Base-by-base conservation (phyloP, 2,888 invertebrate genomes). In the Mechanitis messenoides region DNA sequence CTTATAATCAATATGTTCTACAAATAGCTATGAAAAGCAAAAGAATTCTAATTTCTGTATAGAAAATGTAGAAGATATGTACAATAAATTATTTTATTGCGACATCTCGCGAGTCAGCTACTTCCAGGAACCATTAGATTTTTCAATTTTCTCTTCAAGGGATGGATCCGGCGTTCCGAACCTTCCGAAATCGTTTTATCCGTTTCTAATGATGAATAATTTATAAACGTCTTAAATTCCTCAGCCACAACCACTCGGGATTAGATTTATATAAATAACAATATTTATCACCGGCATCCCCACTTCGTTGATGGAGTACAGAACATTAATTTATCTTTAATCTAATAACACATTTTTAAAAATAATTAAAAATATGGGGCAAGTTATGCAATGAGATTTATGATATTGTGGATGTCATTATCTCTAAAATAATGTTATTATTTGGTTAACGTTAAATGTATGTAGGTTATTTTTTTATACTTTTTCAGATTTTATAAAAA, bases 201-300 rank as follows among this genome's bases (percentile, higher is more conserved):
- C 31, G 31, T 31, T 50, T 50, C 31, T 50, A 31, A 50, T 50
- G 50, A 50, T 50, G 31, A 50, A 50, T 50, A 50, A 50, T 9
- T 50, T 28, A 31, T 50, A 11, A 2, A 31, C 31, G 6, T 3
- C 31, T 31, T 31, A 31, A 50, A n/a, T 50, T 6, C 11, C 31
- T 31, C 31, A 50, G 12, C 50, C 42, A 9, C 7, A 42, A 31
- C 6, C 6, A 35, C 35, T 31, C 6, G 50, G 31, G 31, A 50
- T 50, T 9, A 6, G 11, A 42, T 3, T 42, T 7, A 6, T 28
- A 50, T 31, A 50, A 50, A 50, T 50, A 31, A 50, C 3, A 31
- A n/a, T 28, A n/a, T 20, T 47, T 50, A 50, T 31, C 31, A 31
- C 50, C n/a, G 3, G 6, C 11, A 42, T 9, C 7, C 3, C 9